phyloP scores from a whole-genome alignment of 2,888 invertebrate species.

The Lapara coniferarum region DNA sequence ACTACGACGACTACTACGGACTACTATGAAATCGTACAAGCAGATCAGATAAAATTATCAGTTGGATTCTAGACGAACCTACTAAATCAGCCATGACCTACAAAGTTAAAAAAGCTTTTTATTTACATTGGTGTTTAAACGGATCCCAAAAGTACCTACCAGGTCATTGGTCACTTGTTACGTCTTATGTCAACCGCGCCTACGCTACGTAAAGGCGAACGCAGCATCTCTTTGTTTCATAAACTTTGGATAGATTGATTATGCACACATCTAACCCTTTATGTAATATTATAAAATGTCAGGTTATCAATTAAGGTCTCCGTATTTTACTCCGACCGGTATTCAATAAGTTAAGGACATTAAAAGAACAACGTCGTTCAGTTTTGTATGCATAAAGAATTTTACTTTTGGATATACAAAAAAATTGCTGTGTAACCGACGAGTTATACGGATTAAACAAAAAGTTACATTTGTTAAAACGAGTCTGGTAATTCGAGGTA shows the following conservation, averaged over 20 bases:
- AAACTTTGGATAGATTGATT: slow-evolving; percentile 38
- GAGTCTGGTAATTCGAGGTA: slow-evolving; percentile 24
- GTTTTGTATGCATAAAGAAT: background rate
- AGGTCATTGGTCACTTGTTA: slow-evolving; percentile 36
- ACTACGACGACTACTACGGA: no score
- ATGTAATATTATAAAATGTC: slow-evolving; percentile 40
- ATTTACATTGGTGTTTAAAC: slow-evolving; percentile 35
- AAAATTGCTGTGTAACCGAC: slow-evolving; percentile 2
- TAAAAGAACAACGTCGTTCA: background rate
- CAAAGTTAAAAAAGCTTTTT: slow-evolving; percentile 35
- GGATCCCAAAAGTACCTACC: slow-evolving; percentile 31
- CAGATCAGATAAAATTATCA: slow-evolving; percentile 17
- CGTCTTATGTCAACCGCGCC: slow-evolving; percentile 30
- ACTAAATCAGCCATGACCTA: slow-evolving; percentile 57
- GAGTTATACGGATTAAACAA: slow-evolving; percentile 21
- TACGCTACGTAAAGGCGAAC: slow-evolving; percentile 31
- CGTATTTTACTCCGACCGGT: slow-evolving; percentile 27
- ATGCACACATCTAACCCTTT: slow-evolving; percentile 30
- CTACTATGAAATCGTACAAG: background rate
- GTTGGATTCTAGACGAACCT: slow-evolving; percentile 41
- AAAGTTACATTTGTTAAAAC: slow-evolving; percentile 22
- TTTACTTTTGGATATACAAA: background rate
- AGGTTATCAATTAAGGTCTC: slow-evolving; percentile 38
- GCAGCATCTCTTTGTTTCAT: slow-evolving; percentile 32
- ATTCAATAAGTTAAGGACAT: slow-evolving; percentile 6